Base-by-base conservation (phyloP, 2,797 vertebrate genomes). In the Oceanodroma leucorhoa region DNA sequence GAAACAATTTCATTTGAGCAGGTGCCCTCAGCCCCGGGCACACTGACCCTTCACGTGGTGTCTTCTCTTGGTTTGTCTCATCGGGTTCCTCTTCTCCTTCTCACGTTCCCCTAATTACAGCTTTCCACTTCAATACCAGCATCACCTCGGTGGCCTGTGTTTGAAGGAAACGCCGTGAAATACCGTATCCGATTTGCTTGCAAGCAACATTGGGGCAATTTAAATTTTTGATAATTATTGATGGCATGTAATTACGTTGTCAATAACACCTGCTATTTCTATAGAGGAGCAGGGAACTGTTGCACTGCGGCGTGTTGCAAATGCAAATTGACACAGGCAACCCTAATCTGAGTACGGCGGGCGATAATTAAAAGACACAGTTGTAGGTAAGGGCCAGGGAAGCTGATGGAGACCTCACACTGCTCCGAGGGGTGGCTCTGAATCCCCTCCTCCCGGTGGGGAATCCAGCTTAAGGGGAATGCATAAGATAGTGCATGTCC, bases 101-200 rank as follows among this genome's bases (percentile, higher is more conserved):
- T 69, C 51, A 32, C 18, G 3, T 45, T 34, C 7, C 2, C 50
- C 45, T 69, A 14, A 91, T 79, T n/a, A 2, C 83, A 83, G 38
- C 78, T 76, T 92, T 43, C 32, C 53, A 7, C 40, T 43, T 50
- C 5, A 6, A 18, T 2, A 6, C 24, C 80, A 40, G 51, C 24
- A 1, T 40, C 85, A 40, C 78, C 72, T 60, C 3, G 0, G 14
- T 22, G n/a, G 27, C 51, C 77, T 46, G 16, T 2, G 14, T 24
- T 71, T 22, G 60, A 67, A 53, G 83, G 72, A 10, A 69, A 29
- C 3, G 2, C 82, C 4, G 1, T 2, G n/a, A 46, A 91, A 78
- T 20, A 21, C 8, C 0, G 0, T 1, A 2, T 24, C 32, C 0
- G 7, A 38, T 61, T 34, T 27, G n/a, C 55, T 62, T 21, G 55